Conservation (phyloP, 2,797 vertebrate genomes). For the Lacerta bilineata region DNA sequence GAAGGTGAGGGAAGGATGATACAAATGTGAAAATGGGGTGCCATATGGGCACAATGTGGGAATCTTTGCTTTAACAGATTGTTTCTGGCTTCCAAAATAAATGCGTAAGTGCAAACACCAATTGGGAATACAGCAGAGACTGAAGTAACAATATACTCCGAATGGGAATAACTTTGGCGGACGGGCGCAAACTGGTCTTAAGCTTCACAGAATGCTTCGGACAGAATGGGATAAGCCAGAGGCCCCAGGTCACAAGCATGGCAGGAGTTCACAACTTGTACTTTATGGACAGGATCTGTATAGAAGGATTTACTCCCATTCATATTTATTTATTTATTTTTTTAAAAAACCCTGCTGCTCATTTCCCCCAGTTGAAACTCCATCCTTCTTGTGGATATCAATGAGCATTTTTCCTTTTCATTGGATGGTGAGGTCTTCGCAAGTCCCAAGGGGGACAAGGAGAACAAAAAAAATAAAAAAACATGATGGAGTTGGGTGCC, state of each 20-base stretch:
- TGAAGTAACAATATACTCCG: not conserved
- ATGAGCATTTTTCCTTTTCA: not conserved
- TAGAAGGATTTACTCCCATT: fast-evolving
- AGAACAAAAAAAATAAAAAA: conserved; percentile 58
- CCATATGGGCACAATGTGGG: not conserved
- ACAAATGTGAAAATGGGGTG: conserved; percentile 14
- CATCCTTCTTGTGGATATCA: not conserved
- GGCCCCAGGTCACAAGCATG: not conserved
- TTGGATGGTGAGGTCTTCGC: conserved; percentile 22
- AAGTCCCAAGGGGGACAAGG: conserved; percentile 38
- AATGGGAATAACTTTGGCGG: not conserved
- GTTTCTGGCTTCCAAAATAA: conserved; percentile 3
- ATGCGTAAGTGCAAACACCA: not conserved
- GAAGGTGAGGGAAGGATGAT: not conserved
- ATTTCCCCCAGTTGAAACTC: conserved; percentile 6
- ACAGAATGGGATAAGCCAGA: not conserved
- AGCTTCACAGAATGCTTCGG: not conserved
- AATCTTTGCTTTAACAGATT: conserved; percentile 22
- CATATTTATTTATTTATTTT: not conserved
- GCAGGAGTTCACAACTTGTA: not conserved
- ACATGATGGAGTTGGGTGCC: conserved; percentile 81
- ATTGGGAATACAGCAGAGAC: conserved; percentile 1
- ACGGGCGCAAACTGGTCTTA: not conserved
- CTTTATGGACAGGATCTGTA: conserved; percentile 4
- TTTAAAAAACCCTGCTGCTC: not conserved